Percentiles rank a stretch among this genome's conserved stretches.
These are phyloP conservation scores for Atlantisia rogersi DNA, from an alignment of 2,113 vertebrate species.

Conservation along the genomic window DNA sequence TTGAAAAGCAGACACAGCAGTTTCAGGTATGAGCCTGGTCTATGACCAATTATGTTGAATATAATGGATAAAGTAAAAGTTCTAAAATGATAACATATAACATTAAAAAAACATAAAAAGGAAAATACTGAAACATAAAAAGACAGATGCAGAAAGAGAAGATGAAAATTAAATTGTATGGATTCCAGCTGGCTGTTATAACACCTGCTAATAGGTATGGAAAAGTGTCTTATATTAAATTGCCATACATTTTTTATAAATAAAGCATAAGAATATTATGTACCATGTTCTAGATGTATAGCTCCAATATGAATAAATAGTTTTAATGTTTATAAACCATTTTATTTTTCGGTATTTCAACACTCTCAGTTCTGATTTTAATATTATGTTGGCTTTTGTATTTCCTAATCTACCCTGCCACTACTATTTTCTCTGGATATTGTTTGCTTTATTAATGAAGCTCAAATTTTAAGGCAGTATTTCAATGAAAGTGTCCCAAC, in stretches of 20 bases:
- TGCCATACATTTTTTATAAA: neutral
- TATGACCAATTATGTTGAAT: neutral
- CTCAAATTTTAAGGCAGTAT: neutral
- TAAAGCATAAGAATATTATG: neutral
- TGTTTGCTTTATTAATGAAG: neutral
- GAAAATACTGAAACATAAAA: neutral
- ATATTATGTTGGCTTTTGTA: neutral
- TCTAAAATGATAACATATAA: neutral
- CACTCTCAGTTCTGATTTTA: neutral
- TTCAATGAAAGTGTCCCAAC: neutral
- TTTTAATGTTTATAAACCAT: neutral
- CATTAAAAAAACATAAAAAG: constrained; percentile 5
- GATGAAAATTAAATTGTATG: constrained; percentile 3
- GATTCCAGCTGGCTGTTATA: constrained; percentile 28
- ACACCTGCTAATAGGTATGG: neutral
- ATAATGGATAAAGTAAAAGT: neutral
- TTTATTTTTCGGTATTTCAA: neutral
- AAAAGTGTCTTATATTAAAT: neutral
- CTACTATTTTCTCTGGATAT: neutral
- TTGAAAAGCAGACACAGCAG: neutral
- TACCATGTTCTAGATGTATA: neutral
- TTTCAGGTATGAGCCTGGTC: neutral
- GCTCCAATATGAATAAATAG: neutral
- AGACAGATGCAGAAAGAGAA: neutral
- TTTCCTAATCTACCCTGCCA: neutral